phyloP scores from a whole-genome alignment of 2,797 vertebrate genomes.

The Pseudomugil gertrudae region DNA sequence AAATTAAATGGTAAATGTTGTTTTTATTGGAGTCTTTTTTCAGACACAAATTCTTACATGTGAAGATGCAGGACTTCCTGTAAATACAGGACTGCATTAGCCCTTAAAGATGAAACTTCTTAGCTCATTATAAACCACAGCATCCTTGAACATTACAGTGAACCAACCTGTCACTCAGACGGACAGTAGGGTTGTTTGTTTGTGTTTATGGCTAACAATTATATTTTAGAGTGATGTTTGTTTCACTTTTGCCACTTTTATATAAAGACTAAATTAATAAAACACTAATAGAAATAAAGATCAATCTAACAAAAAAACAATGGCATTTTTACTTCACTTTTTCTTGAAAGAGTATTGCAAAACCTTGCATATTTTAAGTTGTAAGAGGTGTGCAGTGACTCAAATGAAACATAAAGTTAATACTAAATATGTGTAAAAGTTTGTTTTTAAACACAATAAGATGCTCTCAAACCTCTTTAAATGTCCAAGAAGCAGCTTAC shows the following conservation, averaged over 20 bases:
- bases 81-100: conserved; percentile 1
- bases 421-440: conserved; percentile 20
- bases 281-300: background rate
- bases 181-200: background rate
- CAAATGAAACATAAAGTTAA: conserved; percentile 21
- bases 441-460: conserved; percentile 14
- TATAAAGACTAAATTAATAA: background rate
- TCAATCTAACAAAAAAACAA: background rate
- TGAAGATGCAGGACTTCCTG: background rate
- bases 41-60: background rate
- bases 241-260: background rate
- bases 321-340: conserved; percentile 2
- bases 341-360: background rate
- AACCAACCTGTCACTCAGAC: background rate
- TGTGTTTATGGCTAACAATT: background rate
- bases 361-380: background rate
- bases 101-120: no score
- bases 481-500: conserved; percentile 67
- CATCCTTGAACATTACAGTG: background rate
- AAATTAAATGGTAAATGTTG: background rate
- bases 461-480: background rate
- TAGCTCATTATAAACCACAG: background rate
- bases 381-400: conserved; percentile 26
- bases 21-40: background rate
- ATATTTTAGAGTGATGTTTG: background rate